These are phyloP conservation scores for Caenorhabditis imperialis DNA, from an alignment of 2,888 invertebrate species.

Conservation along the genomic window DNA sequence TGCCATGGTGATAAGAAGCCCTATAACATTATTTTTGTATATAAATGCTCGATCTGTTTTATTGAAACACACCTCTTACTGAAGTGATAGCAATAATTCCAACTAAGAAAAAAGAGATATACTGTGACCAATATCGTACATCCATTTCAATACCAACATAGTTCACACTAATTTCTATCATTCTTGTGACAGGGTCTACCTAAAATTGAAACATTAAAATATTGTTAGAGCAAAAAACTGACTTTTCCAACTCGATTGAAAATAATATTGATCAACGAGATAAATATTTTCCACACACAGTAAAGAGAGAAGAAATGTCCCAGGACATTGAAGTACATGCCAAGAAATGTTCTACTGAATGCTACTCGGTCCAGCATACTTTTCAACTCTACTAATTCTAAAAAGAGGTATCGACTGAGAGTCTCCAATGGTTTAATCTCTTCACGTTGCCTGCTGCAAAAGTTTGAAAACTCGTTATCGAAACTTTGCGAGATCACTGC, in stretches of 20 bases:
- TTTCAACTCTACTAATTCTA: slow-evolving; percentile 93
- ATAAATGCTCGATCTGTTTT: too few species aligned
- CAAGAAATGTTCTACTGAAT: slow-evolving; percentile 87
- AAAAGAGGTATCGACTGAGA: slow-evolving; percentile 91
- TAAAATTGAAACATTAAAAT: too few species aligned
- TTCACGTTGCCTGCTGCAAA: slow-evolving; percentile 38
- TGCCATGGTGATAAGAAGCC: slow-evolving; percentile 93
- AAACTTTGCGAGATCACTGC: not conserved
- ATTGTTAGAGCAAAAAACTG: too few species aligned
- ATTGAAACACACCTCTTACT: slow-evolving; percentile 93
- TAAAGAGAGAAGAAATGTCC: slow-evolving; percentile 99
- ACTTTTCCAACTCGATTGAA: slow-evolving; percentile 98
- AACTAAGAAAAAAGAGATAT: slow-evolving; percentile 95
- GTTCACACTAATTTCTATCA: slow-evolving; percentile 94
- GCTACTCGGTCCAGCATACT: slow-evolving; percentile 86
- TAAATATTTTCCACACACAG: slow-evolving; percentile 99
- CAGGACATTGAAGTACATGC: slow-evolving; percentile 96
- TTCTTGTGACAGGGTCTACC: slow-evolving; percentile 97
- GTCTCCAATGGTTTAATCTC: slow-evolving; percentile 93
- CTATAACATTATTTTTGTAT: too few species aligned
- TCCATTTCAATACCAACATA: slow-evolving; percentile 96
- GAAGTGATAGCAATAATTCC: slow-evolving; percentile 98
- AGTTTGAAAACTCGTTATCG: not conserved
- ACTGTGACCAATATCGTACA: slow-evolving; percentile 95
- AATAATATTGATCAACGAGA: slow-evolving; percentile 88